Evolutionary conservation across 2,888 invertebrate species (phyloP).

Genomic region (Plagodis dolabraria): DNA sequence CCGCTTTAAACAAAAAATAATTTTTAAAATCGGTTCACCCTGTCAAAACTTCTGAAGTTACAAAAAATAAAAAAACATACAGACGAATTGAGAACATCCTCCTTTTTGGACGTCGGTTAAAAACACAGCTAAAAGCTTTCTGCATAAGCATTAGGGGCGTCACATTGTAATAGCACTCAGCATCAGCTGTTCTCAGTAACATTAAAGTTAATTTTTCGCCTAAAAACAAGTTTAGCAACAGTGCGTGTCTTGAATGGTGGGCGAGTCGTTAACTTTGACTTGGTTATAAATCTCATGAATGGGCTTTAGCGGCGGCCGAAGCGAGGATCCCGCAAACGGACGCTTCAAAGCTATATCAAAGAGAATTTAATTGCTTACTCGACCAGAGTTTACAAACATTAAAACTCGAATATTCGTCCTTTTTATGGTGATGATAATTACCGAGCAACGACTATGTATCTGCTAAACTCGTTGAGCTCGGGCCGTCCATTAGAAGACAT

Average conservation of each 20-base stretch:
- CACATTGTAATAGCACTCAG: constrained; percentile 56
- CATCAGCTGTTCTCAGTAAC: constrained; percentile 64
- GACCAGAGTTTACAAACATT: constrained; percentile 59
- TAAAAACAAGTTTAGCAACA: constrained; percentile 63
- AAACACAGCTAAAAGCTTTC: constrained; percentile 31
- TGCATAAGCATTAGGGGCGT: constrained; percentile 46
- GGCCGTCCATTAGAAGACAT: constrained; percentile 27
- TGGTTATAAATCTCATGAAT: constrained; percentile 75
- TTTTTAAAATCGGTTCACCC: no score
- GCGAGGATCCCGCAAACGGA: constrained; percentile 60
- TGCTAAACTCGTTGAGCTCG: constrained; percentile 25
- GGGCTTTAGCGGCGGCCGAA: constrained; percentile 66
- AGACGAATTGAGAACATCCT: no score
- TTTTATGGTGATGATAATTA: constrained; percentile 48
- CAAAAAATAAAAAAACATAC: no score
- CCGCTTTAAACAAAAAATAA: no score
- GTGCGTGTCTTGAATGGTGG: constrained; percentile 72
- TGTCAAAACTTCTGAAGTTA: no score
- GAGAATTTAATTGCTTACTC: constrained; percentile 69
- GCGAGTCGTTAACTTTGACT: constrained; percentile 73
- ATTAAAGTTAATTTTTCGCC: constrained; percentile 68
- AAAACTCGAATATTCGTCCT: constrained; percentile 53
- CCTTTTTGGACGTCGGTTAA: no score
- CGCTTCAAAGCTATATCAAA: constrained; percentile 68
- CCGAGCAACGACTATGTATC: constrained; percentile 38